Evolutionary conservation across 2,113 vertebrate species (phyloP).

Genomic region (Tyrannus savana): DNA sequence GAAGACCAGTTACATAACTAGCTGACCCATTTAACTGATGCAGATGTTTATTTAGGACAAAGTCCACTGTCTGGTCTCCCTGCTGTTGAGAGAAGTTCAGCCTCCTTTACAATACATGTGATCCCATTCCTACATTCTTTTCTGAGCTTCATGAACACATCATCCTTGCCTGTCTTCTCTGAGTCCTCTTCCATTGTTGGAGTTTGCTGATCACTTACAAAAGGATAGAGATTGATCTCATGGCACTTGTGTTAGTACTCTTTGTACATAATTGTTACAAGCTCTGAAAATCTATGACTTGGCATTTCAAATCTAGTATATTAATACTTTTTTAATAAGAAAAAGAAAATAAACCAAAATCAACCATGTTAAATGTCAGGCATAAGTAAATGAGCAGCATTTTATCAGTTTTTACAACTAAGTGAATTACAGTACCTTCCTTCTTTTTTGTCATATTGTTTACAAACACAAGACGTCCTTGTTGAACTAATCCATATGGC

Average conservation of each 20-base stretch:
- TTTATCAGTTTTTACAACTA: not conserved
- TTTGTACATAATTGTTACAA: not conserved
- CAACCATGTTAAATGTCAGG: not conserved
- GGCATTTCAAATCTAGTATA: not conserved
- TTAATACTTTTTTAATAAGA: not conserved
- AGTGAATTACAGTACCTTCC: not conserved
- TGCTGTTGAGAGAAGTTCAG: not conserved
- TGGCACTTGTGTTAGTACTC: not conserved
- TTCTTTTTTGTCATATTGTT: not conserved
- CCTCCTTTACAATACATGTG: not conserved
- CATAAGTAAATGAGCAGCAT: not conserved
- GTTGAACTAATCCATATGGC: not conserved
- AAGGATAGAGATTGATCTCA: not conserved
- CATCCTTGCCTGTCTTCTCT: not conserved
- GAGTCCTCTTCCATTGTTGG: not conserved
- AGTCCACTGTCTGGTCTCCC: not conserved
- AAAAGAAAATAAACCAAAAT: not conserved
- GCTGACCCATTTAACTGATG: not conserved
- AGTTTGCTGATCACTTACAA: not conserved
- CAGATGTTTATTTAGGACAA: accelerated
- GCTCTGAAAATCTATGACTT: not conserved
- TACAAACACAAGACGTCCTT: not conserved
- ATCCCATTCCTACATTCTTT: not conserved
- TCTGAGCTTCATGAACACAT: not conserved
- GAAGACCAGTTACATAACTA: not conserved